A percentile compares a stretch with the other conserved stretches of the same genome.
These are phyloP conservation scores for Oryzias sinensis DNA, from an alignment of 2,797 vertebrate genomes.

Conservation along the genomic window DNA sequence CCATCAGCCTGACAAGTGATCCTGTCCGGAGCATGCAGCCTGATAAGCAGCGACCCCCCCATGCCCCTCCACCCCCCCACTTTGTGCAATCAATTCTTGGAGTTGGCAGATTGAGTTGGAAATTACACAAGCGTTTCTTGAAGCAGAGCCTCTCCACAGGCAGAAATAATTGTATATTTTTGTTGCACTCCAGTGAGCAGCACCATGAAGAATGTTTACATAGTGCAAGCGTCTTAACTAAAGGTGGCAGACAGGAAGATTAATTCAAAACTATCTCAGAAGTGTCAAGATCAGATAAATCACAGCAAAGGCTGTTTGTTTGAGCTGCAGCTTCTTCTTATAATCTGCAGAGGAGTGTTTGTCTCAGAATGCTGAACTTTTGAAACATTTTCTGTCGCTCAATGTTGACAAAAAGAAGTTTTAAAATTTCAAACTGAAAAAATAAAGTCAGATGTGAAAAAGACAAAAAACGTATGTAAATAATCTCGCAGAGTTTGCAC, in stretches of 20 bases:
- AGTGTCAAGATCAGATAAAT: not conserved
- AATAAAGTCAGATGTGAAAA: no score
- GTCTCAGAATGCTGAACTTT: not conserved
- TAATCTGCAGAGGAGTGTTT: not conserved
- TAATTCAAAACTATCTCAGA: conserved; percentile 5
- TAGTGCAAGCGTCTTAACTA: conserved; percentile 1
- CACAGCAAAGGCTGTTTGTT: not conserved
- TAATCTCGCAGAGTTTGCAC: no score
- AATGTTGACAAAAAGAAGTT: no score
- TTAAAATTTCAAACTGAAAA: no score
- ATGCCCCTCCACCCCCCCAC: not conserved
- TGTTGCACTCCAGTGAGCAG: conserved; percentile 17
- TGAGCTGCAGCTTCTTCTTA: not conserved
- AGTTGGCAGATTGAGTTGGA: conserved; percentile 16
- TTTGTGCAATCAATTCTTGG: conserved; percentile 15
- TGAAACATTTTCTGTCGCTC: no score
- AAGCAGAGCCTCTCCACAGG: conserved; percentile 18
- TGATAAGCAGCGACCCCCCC: conserved; percentile 1
- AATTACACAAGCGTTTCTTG: conserved; percentile 19
- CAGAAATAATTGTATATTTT: conserved; percentile 17
- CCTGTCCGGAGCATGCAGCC: conserved; percentile 10
- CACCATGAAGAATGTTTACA: conserved; percentile 13
- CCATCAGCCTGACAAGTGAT: conserved; percentile 19
- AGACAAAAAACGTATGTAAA: no score
- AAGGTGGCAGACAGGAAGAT: conserved; percentile 4